Evolutionary conservation across 2,888 invertebrate species (phyloP), one percentile per base, ranked within the genome.

Genomic region (Synanthedon formicaeformis): DNA sequence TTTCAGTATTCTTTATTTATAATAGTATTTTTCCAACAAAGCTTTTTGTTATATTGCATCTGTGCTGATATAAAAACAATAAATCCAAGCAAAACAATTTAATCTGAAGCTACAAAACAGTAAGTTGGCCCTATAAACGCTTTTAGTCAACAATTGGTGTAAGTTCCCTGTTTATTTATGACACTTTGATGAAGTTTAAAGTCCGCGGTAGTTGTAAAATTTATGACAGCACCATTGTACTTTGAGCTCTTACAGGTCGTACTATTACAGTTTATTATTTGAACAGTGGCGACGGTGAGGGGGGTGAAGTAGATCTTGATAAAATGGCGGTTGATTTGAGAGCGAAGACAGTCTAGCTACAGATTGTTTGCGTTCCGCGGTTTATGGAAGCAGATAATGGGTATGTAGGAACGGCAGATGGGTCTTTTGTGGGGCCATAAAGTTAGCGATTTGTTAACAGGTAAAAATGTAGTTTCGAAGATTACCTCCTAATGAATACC

Each of bases 351-450:
- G 63, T 50, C 65, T 65, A 66, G 61, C 63, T 68, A 66, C 71
- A 75, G 78, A 82, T 78, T 82, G 79, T 80, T 79, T 78, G 74
- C 71, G 67, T 74, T 72, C 70, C 72, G 71, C 69, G 75, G 79
- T 81, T 83, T 83, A 81, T 78, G 75, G 74, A 73, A 70, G 71
- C 67, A 74, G 75, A 78, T 81, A 81, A 79, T 81, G 72, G 74
- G 67, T 62, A 69, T 69, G 73, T 72, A 75, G 69, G 66, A 73
- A 75, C 67, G 62, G 75, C 82, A 81, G 79, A 78, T 81, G 81
- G 65, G 79, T 69, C 78, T 73, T 67, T 56, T 41, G 53, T 55
- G 52, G 59, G 68, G 78, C 74, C 60, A 69, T 57, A 51, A 69
- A 68, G 60, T 16, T 5, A 56, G 66, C 63, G 67, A 6, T 40